phyloP scores from a whole-genome alignment of 2,797 vertebrate species.

The Eurystomus glaucurus region DNA sequence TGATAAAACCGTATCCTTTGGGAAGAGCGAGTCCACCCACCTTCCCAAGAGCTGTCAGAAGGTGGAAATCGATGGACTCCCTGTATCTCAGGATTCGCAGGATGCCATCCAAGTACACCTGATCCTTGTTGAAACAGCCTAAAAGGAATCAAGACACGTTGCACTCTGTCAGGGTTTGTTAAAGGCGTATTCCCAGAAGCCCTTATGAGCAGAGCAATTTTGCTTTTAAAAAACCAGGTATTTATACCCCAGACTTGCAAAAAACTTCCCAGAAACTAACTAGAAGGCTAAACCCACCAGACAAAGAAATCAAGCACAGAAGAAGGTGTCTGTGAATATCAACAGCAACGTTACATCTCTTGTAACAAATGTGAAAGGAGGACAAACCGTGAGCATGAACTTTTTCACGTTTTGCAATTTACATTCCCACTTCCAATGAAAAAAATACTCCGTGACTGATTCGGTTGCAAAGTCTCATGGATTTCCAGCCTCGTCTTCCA shows the following conservation, averaged over 20 bases:
- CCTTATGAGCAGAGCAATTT: background rate
- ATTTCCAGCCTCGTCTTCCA: background rate
- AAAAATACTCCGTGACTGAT: background rate
- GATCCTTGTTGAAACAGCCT: constrained; percentile 98
- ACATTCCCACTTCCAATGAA: background rate
- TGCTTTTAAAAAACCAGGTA: background rate
- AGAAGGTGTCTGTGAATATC: background rate
- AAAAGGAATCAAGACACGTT: constrained; percentile 7
- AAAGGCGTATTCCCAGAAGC: background rate
- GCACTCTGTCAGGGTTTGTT: background rate
- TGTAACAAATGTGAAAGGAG: background rate
- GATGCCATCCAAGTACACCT: constrained; percentile 95
- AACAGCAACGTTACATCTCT: background rate
- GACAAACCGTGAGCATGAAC: background rate
- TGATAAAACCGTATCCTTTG: background rate
- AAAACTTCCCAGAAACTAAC: background rate
- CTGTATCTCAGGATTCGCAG: constrained; percentile 92
- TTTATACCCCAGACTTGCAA: background rate
- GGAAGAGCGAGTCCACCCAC: constrained; percentile 76
- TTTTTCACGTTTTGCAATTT: background rate
- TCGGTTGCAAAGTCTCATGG: background rate
- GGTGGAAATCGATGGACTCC: constrained; percentile 92
- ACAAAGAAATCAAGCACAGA: background rate
- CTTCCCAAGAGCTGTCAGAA: constrained; percentile 94
- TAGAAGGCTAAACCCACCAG: background rate